phyloP scores from a whole-genome alignment of 2,888 invertebrate genomes.

The Synergus laeviventris region DNA sequence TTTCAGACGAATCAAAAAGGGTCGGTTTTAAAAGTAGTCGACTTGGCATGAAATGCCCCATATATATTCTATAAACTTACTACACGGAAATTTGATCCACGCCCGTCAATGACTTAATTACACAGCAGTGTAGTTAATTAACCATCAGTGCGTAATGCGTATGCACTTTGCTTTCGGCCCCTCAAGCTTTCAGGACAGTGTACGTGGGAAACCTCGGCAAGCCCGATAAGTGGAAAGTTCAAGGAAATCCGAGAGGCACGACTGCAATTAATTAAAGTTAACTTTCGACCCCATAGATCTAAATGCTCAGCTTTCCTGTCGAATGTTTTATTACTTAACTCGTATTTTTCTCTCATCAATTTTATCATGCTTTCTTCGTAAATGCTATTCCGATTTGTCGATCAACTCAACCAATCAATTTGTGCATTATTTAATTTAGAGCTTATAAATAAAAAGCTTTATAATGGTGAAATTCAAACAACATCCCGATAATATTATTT shows the following conservation, averaged over 20 bases:
- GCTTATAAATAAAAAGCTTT: no score
- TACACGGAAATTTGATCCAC: constrained; percentile 8
- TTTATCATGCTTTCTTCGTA: constrained; percentile 6
- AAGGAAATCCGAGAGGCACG: constrained; percentile 26
- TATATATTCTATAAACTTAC: no score
- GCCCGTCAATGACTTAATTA: constrained; percentile 2
- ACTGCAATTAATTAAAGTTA: constrained; percentile 26
- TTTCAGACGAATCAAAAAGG: no score
- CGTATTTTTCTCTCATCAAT: constrained; percentile 3
- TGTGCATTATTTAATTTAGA: neutral
- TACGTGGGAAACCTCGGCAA: neutral
- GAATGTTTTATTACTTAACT: constrained; percentile 15
- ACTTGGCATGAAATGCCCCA: no score
- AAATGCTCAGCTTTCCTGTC: constrained; percentile 10
- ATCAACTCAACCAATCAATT: neutral
- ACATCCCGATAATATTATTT: no score
- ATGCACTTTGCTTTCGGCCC: constrained; percentile 9
- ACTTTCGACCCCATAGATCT: constrained; percentile 19
- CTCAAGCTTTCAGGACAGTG: neutral
- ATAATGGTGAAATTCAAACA: no score
- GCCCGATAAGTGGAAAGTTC: constrained; percentile 3
- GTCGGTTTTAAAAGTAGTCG: no score
- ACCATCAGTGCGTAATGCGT: constrained; percentile 9
- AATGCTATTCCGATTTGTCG: neutral
- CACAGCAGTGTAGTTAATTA: neutral